These are phyloP conservation scores for Sander lucioperca DNA, from an alignment of 2,113 vertebrate species.

Conservation along the genomic window DNA sequence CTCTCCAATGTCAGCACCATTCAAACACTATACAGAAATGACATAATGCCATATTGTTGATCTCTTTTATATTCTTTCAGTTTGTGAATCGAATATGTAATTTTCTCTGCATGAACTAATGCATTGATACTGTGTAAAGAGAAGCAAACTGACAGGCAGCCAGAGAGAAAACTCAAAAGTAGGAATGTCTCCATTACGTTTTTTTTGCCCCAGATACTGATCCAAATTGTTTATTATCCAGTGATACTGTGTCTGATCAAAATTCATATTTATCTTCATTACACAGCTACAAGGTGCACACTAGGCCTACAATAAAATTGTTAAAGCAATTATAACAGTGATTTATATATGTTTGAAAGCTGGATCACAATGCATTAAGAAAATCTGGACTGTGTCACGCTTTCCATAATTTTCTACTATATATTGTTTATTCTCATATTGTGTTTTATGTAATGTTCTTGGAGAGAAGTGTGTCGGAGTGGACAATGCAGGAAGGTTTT, in stretches of 20 bases:
- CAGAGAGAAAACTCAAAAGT: conserved; percentile 23
- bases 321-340: neutral
- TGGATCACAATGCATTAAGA: neutral
- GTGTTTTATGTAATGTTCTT: neutral
- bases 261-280: neutral
- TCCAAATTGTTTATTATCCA: neutral
- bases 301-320: neutral
- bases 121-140: conserved; percentile 33
- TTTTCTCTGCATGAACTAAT: conserved; percentile 62
- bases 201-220: neutral
- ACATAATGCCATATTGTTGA: conserved; percentile 50
- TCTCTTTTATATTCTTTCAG: conserved; percentile 42
- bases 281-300: neutral
- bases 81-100: conserved; percentile 51
- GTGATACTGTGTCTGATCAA: neutral
- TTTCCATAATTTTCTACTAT: neutral
- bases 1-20: conserved; percentile 32
- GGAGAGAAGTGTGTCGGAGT: neutral
- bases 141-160: conserved; percentile 46
- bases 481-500: neutral
- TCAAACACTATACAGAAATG: conserved; percentile 33
- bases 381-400: neutral
- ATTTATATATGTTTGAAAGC: neutral
- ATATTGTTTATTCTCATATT: neutral
- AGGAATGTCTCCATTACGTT: neutral